Evolutionary conservation across 2,113 vertebrate genomes (phyloP).

Genomic region (Thomomys bottae): DNA sequence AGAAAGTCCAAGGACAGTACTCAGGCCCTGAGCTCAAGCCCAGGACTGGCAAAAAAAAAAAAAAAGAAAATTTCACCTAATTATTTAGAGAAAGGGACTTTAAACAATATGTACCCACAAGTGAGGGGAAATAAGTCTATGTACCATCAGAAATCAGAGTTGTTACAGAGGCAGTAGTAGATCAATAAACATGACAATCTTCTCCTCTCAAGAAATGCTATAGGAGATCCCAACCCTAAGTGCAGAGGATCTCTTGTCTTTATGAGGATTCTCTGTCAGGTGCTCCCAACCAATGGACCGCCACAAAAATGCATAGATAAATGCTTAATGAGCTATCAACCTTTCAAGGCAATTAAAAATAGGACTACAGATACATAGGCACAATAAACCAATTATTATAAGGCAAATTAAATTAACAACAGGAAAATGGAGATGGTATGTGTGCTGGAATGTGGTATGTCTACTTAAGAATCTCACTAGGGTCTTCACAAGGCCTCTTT

Average conservation of each 20-base stretch:
- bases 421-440: background rate
- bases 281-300: background rate
- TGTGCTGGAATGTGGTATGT: background rate
- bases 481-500: slow-evolving; percentile 23
- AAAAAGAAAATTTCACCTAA: slow-evolving; percentile 20
- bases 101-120: background rate
- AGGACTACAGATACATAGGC: background rate
- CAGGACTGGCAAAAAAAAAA: background rate
- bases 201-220: background rate
- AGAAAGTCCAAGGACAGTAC: too few relatives aligned
- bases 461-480: background rate
- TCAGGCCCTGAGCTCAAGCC: too few relatives aligned
- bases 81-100: slow-evolving; percentile 22
- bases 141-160: background rate
- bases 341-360: background rate
- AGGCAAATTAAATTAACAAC: slow-evolving; percentile 12
- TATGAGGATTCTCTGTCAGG: background rate
- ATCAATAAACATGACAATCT: background rate
- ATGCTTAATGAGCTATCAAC: background rate
- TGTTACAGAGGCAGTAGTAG: background rate
- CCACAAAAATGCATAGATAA: background rate
- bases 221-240: background rate
- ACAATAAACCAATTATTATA: background rate
- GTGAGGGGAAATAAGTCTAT: background rate
- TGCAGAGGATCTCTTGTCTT: background rate